Base-by-base conservation (phyloP, 2,113 vertebrate genomes). In the Rhizomys pruinosus region DNA sequence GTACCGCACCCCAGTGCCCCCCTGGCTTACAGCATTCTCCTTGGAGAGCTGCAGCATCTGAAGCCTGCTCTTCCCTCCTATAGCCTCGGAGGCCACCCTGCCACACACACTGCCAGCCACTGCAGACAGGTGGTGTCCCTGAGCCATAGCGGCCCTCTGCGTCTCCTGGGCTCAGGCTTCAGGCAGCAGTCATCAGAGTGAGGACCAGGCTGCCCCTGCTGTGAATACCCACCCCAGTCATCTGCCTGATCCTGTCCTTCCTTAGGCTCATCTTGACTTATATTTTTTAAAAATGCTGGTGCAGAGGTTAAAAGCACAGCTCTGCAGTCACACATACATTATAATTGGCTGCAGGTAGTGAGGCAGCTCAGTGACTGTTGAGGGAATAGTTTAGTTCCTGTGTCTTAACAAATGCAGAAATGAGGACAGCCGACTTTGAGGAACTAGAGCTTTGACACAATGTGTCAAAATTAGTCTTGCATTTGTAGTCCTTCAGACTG, bases 391-490 rank as follows among this genome's bases (percentile, higher is more conserved):
- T 89, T 80, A 4, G 16, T 90, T 86, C 17, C 22, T 74, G 23
- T 15, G 47, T 23, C 74, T 16, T 89, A 55, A 68, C 66, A 79
- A 87, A 61, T 91, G 72, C 32, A 68, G 93, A 89, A 90, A 78
- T 52, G 89, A 73, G 66, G 80, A 69, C 71, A 17, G 27, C 27
- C 63, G 77, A 61, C 64, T 95, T 76, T 63, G 63, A 81, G 94
- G 87, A 92, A 69, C 80, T 63, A 16, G 61, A 79, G n/a, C 55
- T 69, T 1, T 84, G 52, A 87, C 32, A 52, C 55, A 17, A 2
- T 7, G 2, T 91, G 23, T 84, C 84, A 89, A 29, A 80, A 87
- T 90, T 39, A 89, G 76, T 63, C 13, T 57, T 95, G 68, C 8
- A 4, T 52, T 55, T 68, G 79, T 27, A 84, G 55, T 34, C 17